phyloP scores from a whole-genome alignment of 2,797 vertebrate species.

The Liasis olivaceus region DNA sequence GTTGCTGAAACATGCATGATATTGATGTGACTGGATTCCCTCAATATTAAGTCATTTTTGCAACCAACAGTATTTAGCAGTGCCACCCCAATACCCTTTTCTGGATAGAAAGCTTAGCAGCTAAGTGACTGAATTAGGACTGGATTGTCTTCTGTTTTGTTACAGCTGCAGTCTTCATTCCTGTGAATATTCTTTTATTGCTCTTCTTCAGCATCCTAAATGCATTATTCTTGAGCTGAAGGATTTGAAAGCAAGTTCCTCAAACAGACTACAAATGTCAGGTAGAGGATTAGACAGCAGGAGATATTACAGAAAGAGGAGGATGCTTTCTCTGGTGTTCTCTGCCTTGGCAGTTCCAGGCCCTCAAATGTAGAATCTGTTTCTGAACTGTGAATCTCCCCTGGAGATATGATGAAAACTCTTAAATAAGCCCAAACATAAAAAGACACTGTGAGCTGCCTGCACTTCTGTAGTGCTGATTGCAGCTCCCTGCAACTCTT shows the following conservation, averaged over 20 bases:
- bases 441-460: conserved; percentile 40
- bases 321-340: conserved; percentile 50
- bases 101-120: conserved; percentile 54
- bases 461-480: conserved; percentile 39
- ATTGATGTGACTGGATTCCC: not conserved
- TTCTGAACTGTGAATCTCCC: conserved; percentile 61
- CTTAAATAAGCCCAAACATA: conserved; percentile 48
- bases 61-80: not conserved
- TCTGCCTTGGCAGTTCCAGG: conserved; percentile 47
- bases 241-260: conserved; percentile 62
- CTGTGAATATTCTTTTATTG: conserved; percentile 68
- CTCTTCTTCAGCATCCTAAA: conserved; percentile 54
- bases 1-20: not conserved
- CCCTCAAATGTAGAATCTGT: conserved; percentile 55
- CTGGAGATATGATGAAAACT: conserved; percentile 56
- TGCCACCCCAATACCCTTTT: conserved; percentile 46
- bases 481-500: conserved; percentile 37
- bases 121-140: conserved; percentile 48
- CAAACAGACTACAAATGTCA: conserved; percentile 62
- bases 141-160: conserved; percentile 54
- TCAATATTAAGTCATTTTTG: not conserved
- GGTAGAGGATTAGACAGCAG: conserved; percentile 53
- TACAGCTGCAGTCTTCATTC: conserved; percentile 58
- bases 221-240: conserved; percentile 51
- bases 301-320: conserved; percentile 38